These are phyloP conservation scores for Bombus impatiens DNA, from an alignment of 1,140 invertebrate species.

Conservation along the genomic window DNA sequence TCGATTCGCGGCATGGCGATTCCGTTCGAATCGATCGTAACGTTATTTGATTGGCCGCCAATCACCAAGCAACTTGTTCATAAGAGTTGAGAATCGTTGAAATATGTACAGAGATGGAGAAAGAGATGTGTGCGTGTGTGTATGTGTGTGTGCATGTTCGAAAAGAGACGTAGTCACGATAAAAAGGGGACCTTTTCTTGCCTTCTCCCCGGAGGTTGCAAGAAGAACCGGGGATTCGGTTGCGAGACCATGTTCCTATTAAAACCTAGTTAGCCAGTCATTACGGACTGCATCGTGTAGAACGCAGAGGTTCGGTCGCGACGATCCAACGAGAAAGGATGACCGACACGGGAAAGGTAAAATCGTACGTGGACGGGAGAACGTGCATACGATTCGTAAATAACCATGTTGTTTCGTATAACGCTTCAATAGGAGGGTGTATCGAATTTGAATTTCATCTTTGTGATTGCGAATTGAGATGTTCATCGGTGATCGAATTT, in stretches of 20 bases:
- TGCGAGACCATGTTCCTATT: constrained; percentile 70
- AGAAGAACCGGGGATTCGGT: constrained; percentile 52
- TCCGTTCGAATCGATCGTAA: constrained; percentile 40
- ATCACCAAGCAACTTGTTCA: constrained; percentile 31
- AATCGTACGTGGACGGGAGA: constrained; percentile 37
- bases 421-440: too few species aligned
- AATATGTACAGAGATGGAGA: background rate
- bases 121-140: background rate
- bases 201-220: constrained; percentile 12
- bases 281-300: constrained; percentile 56
- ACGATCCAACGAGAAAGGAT: constrained; percentile 53
- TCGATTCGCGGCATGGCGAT: constrained; percentile 29
- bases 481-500: background rate
- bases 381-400: constrained; percentile 19
- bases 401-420: background rate
- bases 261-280: constrained; percentile 74
- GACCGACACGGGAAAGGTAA: constrained; percentile 45
- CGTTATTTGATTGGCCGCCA: constrained; percentile 10
- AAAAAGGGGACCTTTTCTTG: constrained; percentile 48
- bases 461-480: background rate
- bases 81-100: constrained; percentile 41
- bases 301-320: constrained; percentile 18
- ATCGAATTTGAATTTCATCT: background rate
- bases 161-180: constrained; percentile 33
- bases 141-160: background rate